A percentile compares a stretch with the other conserved stretches of the same genome.
These are phyloP conservation scores for Oxygymnocypris stewartii DNA, from an alignment of 2,113 vertebrate species.

Conservation along the genomic window DNA sequence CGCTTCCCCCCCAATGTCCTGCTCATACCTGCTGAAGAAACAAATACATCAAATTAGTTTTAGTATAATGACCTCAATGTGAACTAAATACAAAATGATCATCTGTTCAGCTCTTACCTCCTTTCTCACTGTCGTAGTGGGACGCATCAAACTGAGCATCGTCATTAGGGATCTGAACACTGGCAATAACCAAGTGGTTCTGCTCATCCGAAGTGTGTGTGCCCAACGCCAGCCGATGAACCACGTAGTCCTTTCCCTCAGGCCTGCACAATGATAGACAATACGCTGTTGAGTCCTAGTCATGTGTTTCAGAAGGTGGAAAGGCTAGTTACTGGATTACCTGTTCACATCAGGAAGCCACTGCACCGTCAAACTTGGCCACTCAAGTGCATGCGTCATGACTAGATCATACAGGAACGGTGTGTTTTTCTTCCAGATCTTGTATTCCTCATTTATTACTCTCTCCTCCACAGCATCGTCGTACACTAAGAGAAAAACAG, in stretches of 20 bases:
- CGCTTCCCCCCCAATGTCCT: not conserved
- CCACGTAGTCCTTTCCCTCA: slow-evolving; percentile 89
- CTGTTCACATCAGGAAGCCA: slow-evolving; percentile 91
- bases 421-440: slow-evolving; percentile 95
- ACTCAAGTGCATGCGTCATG: slow-evolving; percentile 90
- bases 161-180: slow-evolving; percentile 90
- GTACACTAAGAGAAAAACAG: slow-evolving; percentile 73
- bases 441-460: slow-evolving; percentile 92
- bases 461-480: slow-evolving; percentile 91
- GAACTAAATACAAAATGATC: not conserved
- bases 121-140: slow-evolving; percentile 90
- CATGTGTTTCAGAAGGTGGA: not conserved
- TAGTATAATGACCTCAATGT: not conserved
- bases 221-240: slow-evolving; percentile 89
- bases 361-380: slow-evolving; percentile 93
- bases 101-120: slow-evolving; percentile 73
- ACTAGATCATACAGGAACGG: slow-evolving; percentile 91
- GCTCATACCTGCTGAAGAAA: slow-evolving; percentile 74
- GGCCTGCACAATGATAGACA: slow-evolving; percentile 72
- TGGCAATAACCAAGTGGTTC: slow-evolving; percentile 94
- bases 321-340: slow-evolving; percentile 65
- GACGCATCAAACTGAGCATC: slow-evolving; percentile 89
- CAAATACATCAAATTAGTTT: slow-evolving; percentile 45
- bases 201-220: slow-evolving; percentile 93
- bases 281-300: not conserved